A percentile compares a stretch with the other conserved stretches of the same genome.
Evolutionary conservation across 2,113 vertebrate genomes (phyloP).

Genomic region (Barnardius zonarius): DNA sequence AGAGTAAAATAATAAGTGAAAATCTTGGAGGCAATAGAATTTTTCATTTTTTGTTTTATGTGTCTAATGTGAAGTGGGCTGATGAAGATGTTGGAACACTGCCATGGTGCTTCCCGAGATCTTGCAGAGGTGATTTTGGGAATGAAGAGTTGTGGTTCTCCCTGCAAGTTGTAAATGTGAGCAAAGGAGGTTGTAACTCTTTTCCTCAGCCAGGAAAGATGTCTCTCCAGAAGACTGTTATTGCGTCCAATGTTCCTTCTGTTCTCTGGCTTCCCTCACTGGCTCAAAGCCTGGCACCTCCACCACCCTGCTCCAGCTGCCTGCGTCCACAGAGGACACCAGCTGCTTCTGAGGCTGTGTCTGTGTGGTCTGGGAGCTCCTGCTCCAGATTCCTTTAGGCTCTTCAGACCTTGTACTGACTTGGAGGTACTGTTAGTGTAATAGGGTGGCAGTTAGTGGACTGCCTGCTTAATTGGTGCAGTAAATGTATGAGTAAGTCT

Average conservation of each 20-base stretch:
- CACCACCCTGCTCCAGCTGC: accelerated
- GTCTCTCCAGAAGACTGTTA: neutral
- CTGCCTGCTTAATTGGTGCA: neutral
- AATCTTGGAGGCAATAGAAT: neutral
- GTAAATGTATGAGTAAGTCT: neutral
- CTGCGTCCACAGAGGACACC: accelerated
- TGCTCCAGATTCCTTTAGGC: neutral
- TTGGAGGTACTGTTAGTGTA: neutral
- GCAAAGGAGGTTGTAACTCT: neutral
- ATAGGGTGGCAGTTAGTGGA: neutral
- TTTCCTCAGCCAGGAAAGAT: neutral
- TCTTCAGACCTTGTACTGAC: neutral
- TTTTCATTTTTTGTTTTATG: accelerated
- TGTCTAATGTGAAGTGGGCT: neutral
- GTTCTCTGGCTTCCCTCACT: neutral
- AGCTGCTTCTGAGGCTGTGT: neutral
- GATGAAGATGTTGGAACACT: neutral
- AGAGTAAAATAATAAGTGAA: neutral
- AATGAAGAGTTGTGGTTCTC: neutral
- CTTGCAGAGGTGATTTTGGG: neutral
- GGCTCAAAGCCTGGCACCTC: neutral
- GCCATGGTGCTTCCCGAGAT: neutral
- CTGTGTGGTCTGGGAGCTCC: neutral
- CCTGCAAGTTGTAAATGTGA: neutral
- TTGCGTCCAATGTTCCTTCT: accelerated